These are phyloP conservation scores for Cheiracanthium punctorium DNA, from an alignment of 2,888 invertebrate species.

Conservation along the genomic window DNA sequence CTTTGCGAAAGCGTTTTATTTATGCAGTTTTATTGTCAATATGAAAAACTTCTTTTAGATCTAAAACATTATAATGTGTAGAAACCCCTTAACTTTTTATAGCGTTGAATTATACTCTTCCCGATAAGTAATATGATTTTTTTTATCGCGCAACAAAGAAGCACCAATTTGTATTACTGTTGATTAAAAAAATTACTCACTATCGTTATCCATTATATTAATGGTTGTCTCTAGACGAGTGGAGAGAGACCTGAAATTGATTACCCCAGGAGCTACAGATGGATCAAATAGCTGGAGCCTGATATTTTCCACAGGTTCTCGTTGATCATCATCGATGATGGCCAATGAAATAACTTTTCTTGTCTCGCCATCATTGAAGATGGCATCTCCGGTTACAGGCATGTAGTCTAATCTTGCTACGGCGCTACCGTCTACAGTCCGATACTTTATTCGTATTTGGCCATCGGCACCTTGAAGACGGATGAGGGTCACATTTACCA, in stretches of 20 bases:
- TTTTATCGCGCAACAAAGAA: too few relatives aligned
- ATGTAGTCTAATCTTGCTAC: constrained; percentile 72
- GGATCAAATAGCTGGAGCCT: neutral
- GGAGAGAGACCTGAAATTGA: neutral
- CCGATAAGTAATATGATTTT: too few relatives aligned
- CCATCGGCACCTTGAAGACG: constrained; percentile 17
- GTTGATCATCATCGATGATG: neutral
- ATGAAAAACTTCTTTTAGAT: too few relatives aligned
- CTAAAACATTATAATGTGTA: too few relatives aligned
- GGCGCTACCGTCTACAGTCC: constrained; percentile 80
- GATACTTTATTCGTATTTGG: neutral
- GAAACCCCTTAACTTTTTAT: too few relatives aligned
- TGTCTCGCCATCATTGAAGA: constrained; percentile 63
- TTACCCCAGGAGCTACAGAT: neutral
- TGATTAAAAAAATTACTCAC: too few relatives aligned
- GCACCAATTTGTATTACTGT: too few relatives aligned
- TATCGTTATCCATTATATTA: too few relatives aligned
- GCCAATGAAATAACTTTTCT: constrained; percentile 76
- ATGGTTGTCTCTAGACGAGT: too few relatives aligned
- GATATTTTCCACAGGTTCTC: neutral
- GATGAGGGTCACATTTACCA: neutral
- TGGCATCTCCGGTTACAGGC: neutral
- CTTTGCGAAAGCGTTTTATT: too few relatives aligned
- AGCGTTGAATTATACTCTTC: too few relatives aligned
- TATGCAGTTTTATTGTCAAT: too few relatives aligned